Evolutionary conservation across 1,140 invertebrate species (phyloP).

Genomic region (Polypedilum vanderplanki): DNA sequence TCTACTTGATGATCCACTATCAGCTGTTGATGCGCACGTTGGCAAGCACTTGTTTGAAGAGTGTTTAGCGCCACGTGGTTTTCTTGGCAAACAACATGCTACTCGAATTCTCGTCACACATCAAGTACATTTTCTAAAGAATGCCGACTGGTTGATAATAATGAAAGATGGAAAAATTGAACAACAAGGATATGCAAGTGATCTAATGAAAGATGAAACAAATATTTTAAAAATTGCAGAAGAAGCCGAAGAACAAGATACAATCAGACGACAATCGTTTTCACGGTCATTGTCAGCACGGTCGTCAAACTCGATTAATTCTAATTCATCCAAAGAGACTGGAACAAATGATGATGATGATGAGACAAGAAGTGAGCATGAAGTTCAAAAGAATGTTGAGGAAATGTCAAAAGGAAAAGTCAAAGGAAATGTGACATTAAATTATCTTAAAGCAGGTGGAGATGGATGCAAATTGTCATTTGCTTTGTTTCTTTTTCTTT

Average conservation of each 20-base stretch:
- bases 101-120: slow-evolving; percentile 73
- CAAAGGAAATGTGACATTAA: slow-evolving; percentile 32
- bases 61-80: slow-evolving; percentile 48
- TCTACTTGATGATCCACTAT: slow-evolving; percentile 75
- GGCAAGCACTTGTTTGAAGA: slow-evolving; percentile 63
- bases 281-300: background rate
- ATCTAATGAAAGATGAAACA: slow-evolving; percentile 53
- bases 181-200: slow-evolving; percentile 57
- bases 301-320: background rate
- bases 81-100: slow-evolving; percentile 43
- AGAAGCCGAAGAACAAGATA: slow-evolving; percentile 14
- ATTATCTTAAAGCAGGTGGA: slow-evolving; percentile 37
- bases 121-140: slow-evolving; percentile 70
- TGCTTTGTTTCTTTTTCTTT: slow-evolving; percentile 42
- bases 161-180: slow-evolving; percentile 56
- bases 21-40: slow-evolving; percentile 69
- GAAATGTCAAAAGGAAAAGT: slow-evolving; percentile 32
- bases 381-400: slow-evolving; percentile 30
- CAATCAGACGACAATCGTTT: background rate
- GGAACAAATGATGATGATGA: background rate
- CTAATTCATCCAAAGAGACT: background rate
- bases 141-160: slow-evolving; percentile 61
- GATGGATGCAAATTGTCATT: slow-evolving; percentile 40
- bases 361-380: background rate
- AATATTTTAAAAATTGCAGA: slow-evolving; percentile 52